Base-by-base conservation (phyloP, 1,140 invertebrate genomes). In the Tetramorium parvispinum region DNA sequence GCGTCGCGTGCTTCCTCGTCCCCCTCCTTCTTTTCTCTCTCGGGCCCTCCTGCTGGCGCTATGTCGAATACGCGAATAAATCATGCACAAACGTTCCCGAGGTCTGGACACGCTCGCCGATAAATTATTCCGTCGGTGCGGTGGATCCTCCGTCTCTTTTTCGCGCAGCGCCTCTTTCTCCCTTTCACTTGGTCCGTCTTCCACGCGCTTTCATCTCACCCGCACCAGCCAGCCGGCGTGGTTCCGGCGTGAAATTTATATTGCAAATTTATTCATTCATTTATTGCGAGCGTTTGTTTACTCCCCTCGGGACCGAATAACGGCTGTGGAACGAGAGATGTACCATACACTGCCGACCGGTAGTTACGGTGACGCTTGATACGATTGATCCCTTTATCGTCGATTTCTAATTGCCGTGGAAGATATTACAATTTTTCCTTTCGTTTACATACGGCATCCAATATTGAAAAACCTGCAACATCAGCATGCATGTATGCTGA, bases 181-280 rank as follows among this genome's bases (percentile, higher is more conserved):
- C 24, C 21, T 65, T 24, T 24, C 21, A 51, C 11, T 57, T 8
- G 77, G n/a, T 66, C 16, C 65, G 46, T 79, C 63, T 86, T 37
- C n/a, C 24, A 59, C 51, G 27, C 61, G 2, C 77, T 55, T 40
- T 43, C 77, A 32, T 37, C 63, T 37, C 55, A 13, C 43, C 40
- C 63, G 53, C 65, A 46, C 53, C 24, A 32, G 77, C 79, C 53
- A 83, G 68, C 79, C 79, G 68, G 79, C 66, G 24, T 59, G 40
- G 66, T 82, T 82, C 79, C 79, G 79, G 53, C 79, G 85, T 79
- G 79, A 93, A 93, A 93, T 93, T 93, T 93, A 93, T 92, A 92
- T 86, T 88, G 81, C 85, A 89, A 89, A 89, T 93, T 94, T 92
- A 92, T 94, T 93, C 90, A 91, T 92, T 92, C 90, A 88, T 90